Evolutionary conservation across 2,797 vertebrate genomes (phyloP), one percentile per base, ranked within the genome.

Genomic region (Hybognathus amarus): DNA sequence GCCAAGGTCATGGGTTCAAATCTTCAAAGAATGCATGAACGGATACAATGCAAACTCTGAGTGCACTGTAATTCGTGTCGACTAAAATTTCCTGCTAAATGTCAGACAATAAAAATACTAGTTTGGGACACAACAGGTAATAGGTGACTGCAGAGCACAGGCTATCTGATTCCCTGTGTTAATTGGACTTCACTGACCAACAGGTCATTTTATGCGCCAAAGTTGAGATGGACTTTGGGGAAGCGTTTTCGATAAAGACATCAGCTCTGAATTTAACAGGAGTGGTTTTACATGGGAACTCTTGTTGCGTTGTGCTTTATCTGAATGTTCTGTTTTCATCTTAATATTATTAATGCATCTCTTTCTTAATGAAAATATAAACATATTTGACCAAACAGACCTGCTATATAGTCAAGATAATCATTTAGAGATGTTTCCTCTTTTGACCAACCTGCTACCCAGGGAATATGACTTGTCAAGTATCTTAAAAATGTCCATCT

Each of bases 151-250:
- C n/a, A 64, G 71, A 78, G 69, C 40, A 71, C 81, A 88, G 71
- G 69, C 71, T 87, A 79, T 84, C 82, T 74, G 76, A 52, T 86
- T 83, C 80, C 73, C 68, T 67, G 70, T 24, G 11, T 47, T 61
- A 74, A 69, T 22, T 69, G 15, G 67, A 42, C 56, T 42, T 70
- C 40, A 45, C 40, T 64, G 50, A 24, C 70, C 73, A 76, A 54
- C 30, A 85, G 42, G 70, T 78, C 54, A 75, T 33, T 54, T 54
- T 67, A 77, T 50, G 36, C 77, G 18, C 12, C 45, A 74, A 85
- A 36, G 61, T 63, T 78, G 47, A 67, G 68, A 20, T 4, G 63
- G 63, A 66, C 17, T 20, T 66, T 66, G 33, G 64, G 9, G 30
- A 38, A 38, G 33, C 4, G 4, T 38, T 67, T 67, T 81, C n/a